Conservation (phyloP, 2,113 vertebrate species). For the Eolophus roseicapilla region DNA sequence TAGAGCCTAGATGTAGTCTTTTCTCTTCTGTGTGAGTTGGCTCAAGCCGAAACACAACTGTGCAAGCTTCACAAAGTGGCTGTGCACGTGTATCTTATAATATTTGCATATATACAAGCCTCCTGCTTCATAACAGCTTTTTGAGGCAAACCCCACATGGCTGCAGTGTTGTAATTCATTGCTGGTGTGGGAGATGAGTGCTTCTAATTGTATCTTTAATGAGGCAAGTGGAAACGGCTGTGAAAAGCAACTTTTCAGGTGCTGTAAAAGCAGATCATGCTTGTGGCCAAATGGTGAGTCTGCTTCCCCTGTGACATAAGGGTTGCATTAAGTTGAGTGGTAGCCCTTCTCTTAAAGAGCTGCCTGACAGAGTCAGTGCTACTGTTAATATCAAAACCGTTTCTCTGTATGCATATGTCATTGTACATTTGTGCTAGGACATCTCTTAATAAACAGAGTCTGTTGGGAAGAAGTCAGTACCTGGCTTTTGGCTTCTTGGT, state of each 20-base stretch:
- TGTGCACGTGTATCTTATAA: background rate
- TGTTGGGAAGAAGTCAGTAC: background rate
- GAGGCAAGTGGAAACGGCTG: background rate
- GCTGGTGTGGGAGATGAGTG: background rate
- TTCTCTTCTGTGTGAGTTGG: background rate
- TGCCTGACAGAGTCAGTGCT: background rate
- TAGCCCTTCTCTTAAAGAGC: background rate
- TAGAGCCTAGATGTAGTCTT: background rate
- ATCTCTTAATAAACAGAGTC: background rate
- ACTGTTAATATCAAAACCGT: background rate
- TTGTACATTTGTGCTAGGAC: fast-evolving
- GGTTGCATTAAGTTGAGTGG: background rate
- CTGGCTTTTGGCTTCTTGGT: slow-evolving; percentile 36
- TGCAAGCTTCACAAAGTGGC: background rate
- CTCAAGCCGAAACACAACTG: background rate
- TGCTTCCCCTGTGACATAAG: background rate
- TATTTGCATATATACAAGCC: background rate
- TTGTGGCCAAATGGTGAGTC: background rate
- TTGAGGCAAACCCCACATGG: background rate
- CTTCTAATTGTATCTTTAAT: background rate
- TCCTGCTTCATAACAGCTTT: background rate
- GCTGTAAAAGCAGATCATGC: background rate
- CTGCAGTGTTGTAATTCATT: background rate
- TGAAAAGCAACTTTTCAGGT: background rate
- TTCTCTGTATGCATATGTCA: background rate